These are phyloP conservation scores for Cheiracanthium punctorium DNA, from an alignment of 2,888 invertebrate species.

Conservation along the genomic window DNA sequence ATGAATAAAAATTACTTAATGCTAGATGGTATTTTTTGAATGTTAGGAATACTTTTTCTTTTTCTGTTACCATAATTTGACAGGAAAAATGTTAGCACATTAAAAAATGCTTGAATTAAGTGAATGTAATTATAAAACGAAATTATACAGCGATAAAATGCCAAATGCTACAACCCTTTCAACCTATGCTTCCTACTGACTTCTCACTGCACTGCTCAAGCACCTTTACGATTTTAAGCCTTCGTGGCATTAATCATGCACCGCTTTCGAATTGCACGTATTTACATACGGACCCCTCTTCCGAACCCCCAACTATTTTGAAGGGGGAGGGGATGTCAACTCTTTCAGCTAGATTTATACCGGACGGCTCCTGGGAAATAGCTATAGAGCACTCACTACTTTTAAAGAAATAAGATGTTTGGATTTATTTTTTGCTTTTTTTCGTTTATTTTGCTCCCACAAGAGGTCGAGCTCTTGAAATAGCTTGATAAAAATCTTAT, in stretches of 20 bases:
- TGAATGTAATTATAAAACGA: too few relatives aligned
- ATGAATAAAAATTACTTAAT: too few relatives aligned
- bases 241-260: background rate
- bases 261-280: background rate
- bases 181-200: background rate
- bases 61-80: too few relatives aligned
- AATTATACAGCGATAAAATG: background rate
- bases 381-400: background rate
- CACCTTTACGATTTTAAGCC: background rate
- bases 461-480: too few relatives aligned
- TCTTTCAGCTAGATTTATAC: background rate
- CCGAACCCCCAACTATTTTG: too few relatives aligned
- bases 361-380: background rate
- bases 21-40: too few relatives aligned
- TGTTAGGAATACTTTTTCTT: too few relatives aligned
- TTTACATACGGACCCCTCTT: background rate
- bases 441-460: too few relatives aligned
- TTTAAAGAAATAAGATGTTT: background rate
- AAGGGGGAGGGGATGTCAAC: conserved; percentile 2
- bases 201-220: background rate
- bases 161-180: background rate
- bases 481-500: too few relatives aligned
- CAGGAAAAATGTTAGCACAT: too few relatives aligned
- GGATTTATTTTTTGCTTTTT: too few relatives aligned
- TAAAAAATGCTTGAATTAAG: too few relatives aligned